A percentile compares a stretch with the other conserved stretches of the same genome.
Conservation (phyloP, 1,140 invertebrate species). For the Aphidius gifuensis region DNA sequence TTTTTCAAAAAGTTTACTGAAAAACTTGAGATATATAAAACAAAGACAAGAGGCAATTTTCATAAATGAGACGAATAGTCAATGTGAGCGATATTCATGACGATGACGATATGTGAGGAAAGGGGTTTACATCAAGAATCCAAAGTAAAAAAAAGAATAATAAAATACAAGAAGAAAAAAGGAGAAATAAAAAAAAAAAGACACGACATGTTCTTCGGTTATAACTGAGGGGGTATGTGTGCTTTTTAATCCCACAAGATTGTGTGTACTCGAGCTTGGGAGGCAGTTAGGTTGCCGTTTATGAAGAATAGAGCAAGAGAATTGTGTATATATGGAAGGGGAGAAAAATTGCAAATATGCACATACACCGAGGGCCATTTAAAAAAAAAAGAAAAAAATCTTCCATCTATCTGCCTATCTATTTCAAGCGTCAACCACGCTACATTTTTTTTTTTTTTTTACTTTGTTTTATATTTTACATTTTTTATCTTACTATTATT, state of each 20-base stretch:
- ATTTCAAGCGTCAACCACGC: too few species aligned
- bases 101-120: slow-evolving; percentile 10
- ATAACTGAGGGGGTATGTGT: slow-evolving; percentile 26
- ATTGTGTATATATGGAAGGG: not conserved
- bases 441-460: too few species aligned
- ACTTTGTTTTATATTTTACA: too few species aligned
- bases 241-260: slow-evolving; percentile 51
- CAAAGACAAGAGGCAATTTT: not conserved
- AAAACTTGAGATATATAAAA: slow-evolving; percentile 14
- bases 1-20: slow-evolving; percentile 9
- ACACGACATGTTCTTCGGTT: slow-evolving; percentile 24
- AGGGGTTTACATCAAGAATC: slow-evolving; percentile 13
- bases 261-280: slow-evolving; percentile 32
- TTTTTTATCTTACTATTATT: too few species aligned
- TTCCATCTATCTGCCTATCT: too few species aligned
- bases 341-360: not conserved
- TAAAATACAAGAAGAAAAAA: slow-evolving; percentile 10
- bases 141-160: slow-evolving; percentile 1
- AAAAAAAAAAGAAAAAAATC: slow-evolving; percentile 32
- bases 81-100: not conserved
- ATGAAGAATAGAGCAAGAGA: slow-evolving; percentile 7
- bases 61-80: too few species aligned
- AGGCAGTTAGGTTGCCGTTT: slow-evolving; percentile 21
- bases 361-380: slow-evolving; percentile 44
- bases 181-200: slow-evolving; percentile 7